Percentiles rank a stretch among this genome's conserved stretches.
phyloP scores from a whole-genome alignment of 2,797 vertebrate species.

The Chaetophractus vellerosus region DNA sequence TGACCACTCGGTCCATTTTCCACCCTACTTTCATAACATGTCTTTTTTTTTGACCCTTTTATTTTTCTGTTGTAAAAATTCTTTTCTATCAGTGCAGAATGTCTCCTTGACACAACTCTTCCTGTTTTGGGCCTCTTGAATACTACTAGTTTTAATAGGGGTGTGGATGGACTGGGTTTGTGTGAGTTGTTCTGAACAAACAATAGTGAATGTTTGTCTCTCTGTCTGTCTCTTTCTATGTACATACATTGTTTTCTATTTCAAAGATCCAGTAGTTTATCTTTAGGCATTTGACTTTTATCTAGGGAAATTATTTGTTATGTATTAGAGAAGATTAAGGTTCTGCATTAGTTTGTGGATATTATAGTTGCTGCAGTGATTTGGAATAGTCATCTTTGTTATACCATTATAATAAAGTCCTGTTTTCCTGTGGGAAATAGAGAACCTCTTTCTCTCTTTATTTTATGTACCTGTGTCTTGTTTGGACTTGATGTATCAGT shows the following conservation, averaged over 20 bases:
- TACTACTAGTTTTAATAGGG: constrained; percentile 25
- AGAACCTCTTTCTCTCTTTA: neutral
- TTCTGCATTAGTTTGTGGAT: constrained; percentile 19
- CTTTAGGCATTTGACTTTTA: constrained; percentile 47
- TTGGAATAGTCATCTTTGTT: constrained; percentile 39
- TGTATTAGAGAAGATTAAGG: constrained; percentile 35
- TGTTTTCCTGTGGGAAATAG: constrained; percentile 36
- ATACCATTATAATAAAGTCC: constrained; percentile 38
- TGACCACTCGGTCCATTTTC: neutral
- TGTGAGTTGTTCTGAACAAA: constrained; percentile 69
- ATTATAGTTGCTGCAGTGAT: neutral
- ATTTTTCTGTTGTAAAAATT: constrained; percentile 62
- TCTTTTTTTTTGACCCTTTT: neutral
- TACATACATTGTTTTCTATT: constrained; percentile 36
- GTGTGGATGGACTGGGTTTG: constrained; percentile 63
- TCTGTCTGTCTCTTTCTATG: neutral
- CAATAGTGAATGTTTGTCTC: neutral
- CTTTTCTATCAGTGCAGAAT: neutral
- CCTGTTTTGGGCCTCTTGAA: constrained; percentile 52
- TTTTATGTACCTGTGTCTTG: constrained; percentile 52
- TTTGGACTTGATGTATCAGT: constrained; percentile 45
- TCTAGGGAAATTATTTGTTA: constrained; percentile 28
- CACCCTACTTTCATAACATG: neutral
- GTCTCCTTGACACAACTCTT: constrained; percentile 60
- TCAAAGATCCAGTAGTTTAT: constrained; percentile 37